A percentile compares a stretch with the other conserved stretches of the same genome.
Evolutionary conservation across 2,113 vertebrate species (phyloP).

Genomic region (Tachysurus vachellii): DNA sequence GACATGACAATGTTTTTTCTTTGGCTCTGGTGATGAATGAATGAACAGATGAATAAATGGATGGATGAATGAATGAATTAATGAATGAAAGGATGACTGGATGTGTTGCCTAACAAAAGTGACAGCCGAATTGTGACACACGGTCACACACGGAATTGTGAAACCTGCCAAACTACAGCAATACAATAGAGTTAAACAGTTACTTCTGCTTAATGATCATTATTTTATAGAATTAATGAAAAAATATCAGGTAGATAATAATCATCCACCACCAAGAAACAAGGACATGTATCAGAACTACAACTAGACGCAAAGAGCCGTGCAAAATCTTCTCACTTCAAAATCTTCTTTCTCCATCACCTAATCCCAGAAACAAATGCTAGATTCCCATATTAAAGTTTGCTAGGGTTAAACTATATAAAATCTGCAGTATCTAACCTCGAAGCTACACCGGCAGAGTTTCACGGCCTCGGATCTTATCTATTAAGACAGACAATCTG

Average conservation of each 20-base stretch:
- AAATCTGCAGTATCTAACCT: slow-evolving; percentile 30
- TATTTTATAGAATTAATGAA: neutral
- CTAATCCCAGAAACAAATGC: neutral
- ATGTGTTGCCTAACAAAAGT: neutral
- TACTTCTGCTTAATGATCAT: neutral
- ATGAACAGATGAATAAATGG: neutral
- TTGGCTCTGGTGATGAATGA: too few relatives aligned
- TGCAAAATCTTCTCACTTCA: neutral
- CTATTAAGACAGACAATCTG: slow-evolving; percentile 58
- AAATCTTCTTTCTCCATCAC: neutral
- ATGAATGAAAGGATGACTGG: neutral
- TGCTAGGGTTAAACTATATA: neutral
- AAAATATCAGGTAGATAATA: neutral
- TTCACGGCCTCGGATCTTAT: slow-evolving; percentile 29
- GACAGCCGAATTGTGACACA: neutral
- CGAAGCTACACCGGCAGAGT: slow-evolving; percentile 16
- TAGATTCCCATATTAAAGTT: neutral
- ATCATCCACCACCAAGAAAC: neutral
- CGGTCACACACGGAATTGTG: too few relatives aligned
- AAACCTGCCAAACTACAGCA: neutral
- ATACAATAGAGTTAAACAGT: neutral
- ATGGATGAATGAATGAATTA: neutral
- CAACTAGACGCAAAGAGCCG: neutral
- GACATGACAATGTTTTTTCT: too few relatives aligned
- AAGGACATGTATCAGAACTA: neutral